Percentiles rank a stretch among this genome's conserved stretches.
Evolutionary conservation across 2,888 invertebrate genomes (phyloP).

Genomic region (Falcaria lacertinaria): DNA sequence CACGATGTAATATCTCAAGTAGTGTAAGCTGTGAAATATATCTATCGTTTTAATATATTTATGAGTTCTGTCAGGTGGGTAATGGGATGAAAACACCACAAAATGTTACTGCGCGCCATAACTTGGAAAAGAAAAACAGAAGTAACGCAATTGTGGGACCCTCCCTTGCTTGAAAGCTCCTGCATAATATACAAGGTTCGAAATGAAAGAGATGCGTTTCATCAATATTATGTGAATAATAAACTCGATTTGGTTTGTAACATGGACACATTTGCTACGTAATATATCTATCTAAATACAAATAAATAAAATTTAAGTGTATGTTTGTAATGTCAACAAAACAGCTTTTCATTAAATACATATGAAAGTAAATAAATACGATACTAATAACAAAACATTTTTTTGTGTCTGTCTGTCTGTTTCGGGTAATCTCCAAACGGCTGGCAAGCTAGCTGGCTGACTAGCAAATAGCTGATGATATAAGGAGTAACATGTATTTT

Average conservation of each 20-base stretch:
- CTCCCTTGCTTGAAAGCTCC: slow-evolving; percentile 36
- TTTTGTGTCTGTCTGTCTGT: no score
- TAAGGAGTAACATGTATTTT: no score
- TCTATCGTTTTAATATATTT: slow-evolving; percentile 67
- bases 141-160: slow-evolving; percentile 51
- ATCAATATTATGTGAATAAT: slow-evolving; percentile 38
- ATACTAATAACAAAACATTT: no score
- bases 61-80: slow-evolving; percentile 71
- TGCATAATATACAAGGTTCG: slow-evolving; percentile 39
- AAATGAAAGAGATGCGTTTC: slow-evolving; percentile 35
- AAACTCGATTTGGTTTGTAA: slow-evolving; percentile 40
- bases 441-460: no score
- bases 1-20: slow-evolving; percentile 38
- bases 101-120: slow-evolving; percentile 53
- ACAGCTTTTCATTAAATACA: no score
- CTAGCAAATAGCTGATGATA: no score
- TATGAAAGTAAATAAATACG: no score
- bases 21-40: slow-evolving; percentile 51
- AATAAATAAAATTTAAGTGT: no score
- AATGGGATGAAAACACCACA: slow-evolving; percentile 75
- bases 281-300: no score
- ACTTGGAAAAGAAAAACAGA: slow-evolving; percentile 58
- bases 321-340: no score
- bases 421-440: no score
- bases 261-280: no score